phyloP scores from a whole-genome alignment of 2,113 vertebrate species.

The Zosterops lateralis region DNA sequence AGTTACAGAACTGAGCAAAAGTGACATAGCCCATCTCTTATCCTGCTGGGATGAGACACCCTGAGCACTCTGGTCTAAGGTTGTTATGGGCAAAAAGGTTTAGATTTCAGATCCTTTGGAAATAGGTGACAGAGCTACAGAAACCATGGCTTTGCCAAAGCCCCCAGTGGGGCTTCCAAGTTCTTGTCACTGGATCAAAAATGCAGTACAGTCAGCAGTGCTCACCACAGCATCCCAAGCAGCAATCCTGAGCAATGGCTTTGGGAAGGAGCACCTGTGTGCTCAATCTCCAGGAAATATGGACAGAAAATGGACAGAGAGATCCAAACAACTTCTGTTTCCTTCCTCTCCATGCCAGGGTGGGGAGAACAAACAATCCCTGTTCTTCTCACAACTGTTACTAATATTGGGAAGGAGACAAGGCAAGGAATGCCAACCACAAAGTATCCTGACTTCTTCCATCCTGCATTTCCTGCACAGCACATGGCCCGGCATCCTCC shows the following conservation, averaged over 20 bases:
- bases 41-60: not conserved
- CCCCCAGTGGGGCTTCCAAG: not conserved
- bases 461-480: not conserved
- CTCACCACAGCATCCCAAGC: not conserved
- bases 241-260: fast-evolving
- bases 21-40: not conserved
- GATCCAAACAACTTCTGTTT: not conserved
- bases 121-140: not conserved
- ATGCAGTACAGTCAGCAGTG: not conserved
- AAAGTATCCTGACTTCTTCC: not conserved
- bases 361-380: not conserved
- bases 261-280: not conserved
- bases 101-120: not conserved
- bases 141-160: not conserved
- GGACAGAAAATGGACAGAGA: not conserved
- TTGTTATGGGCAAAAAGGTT: not conserved
- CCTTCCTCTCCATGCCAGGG: fast-evolving
- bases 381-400: not conserved
- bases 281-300: not conserved
- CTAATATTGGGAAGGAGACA: not conserved
- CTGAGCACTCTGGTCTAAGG: not conserved
- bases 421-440: not conserved
- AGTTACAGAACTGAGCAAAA: not conserved
- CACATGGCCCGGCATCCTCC: not conserved
- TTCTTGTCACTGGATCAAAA: not conserved